These are phyloP conservation scores for Drosophila subsilvestris DNA, from an alignment of 2,888 invertebrate genomes.

Conservation along the genomic window DNA sequence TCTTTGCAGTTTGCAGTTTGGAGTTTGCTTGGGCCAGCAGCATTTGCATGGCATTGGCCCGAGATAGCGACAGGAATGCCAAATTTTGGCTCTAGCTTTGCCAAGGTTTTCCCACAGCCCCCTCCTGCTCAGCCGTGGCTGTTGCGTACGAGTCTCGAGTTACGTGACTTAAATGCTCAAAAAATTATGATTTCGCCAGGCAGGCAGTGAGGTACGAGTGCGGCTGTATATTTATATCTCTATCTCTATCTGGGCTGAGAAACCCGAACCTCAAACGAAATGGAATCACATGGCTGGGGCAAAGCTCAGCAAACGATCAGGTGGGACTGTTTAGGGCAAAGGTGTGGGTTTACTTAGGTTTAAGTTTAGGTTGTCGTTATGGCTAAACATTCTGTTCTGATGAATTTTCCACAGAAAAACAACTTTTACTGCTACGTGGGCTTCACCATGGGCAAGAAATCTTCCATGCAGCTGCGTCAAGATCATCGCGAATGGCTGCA, in stretches of 20 bases:
- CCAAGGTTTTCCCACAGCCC: conserved; percentile 18
- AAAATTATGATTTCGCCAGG: conserved; percentile 71
- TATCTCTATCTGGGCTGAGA: not conserved
- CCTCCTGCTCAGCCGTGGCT: not conserved
- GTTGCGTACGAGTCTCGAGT: conserved; percentile 20
- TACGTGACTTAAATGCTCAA: conserved; percentile 76
- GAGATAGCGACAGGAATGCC: conserved; percentile 42
- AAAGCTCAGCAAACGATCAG: not conserved
- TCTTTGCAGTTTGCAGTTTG: conserved; percentile 43
- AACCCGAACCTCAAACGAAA: conserved; percentile 20
- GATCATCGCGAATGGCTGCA: conserved; percentile 81
- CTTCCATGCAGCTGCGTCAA: conserved; percentile 82
- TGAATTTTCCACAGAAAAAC: conserved; percentile 75
- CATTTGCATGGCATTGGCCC: conserved; percentile 47
- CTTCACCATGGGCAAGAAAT: conserved; percentile 83
- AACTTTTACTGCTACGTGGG: conserved; percentile 83
- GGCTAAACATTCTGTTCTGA: not conserved
- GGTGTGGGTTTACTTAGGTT: conserved; percentile 2
- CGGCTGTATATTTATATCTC: conserved; percentile 3
- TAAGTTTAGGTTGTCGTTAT: not conserved
- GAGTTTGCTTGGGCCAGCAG: conserved; percentile 31
- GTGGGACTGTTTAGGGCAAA: not conserved
- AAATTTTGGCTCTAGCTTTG: conserved; percentile 40
- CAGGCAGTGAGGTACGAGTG: conserved; percentile 34
- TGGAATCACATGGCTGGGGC: conserved; percentile 12